phyloP scores from a whole-genome alignment of 1,140 invertebrate genomes.

The Drosophila pseudoananassae region DNA sequence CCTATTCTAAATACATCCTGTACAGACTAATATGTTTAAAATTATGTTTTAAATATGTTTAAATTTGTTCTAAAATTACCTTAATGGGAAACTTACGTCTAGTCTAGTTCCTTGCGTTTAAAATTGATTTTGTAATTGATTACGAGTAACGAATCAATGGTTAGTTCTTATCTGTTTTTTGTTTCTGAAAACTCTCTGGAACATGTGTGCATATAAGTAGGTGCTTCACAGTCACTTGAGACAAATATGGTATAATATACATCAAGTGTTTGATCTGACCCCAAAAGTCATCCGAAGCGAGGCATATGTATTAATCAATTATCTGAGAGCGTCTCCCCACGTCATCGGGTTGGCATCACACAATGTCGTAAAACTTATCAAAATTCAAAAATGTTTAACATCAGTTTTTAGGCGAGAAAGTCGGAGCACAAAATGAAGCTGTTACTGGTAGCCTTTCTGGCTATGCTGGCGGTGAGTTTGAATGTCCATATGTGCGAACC shows the following conservation, averaged over 20 bases:
- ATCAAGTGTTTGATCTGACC: constrained; percentile 38
- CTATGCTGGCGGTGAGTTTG: constrained; percentile 68
- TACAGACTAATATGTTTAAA: background rate
- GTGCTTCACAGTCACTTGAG: constrained; percentile 2
- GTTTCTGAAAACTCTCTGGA: constrained; percentile 6
- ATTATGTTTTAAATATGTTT: too few species aligned
- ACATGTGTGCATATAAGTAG: background rate
- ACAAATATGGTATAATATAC: constrained; percentile 12
- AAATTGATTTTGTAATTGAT: constrained; percentile 19
- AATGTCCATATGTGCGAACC: too few species aligned
- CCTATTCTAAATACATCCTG: background rate
- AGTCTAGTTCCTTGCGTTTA: background rate
- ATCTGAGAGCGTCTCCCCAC: constrained; percentile 17
- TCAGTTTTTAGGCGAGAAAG: constrained; percentile 45
- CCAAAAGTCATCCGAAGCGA: constrained; percentile 31
- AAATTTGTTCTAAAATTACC: background rate
- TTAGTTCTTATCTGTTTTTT: constrained; percentile 15
- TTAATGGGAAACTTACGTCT: background rate
- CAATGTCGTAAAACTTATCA: constrained; percentile 15
- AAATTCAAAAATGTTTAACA: constrained; percentile 48
- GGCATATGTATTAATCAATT: constrained; percentile 51
- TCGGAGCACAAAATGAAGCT: constrained; percentile 63
- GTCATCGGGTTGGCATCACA: constrained; percentile 30
- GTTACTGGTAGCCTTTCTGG: constrained; percentile 58
- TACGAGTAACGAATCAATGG: constrained; percentile 1